These are phyloP conservation scores for Caenorhabditis zanzibari DNA, from an alignment of 2,888 invertebrate species.

Conservation along the genomic window DNA sequence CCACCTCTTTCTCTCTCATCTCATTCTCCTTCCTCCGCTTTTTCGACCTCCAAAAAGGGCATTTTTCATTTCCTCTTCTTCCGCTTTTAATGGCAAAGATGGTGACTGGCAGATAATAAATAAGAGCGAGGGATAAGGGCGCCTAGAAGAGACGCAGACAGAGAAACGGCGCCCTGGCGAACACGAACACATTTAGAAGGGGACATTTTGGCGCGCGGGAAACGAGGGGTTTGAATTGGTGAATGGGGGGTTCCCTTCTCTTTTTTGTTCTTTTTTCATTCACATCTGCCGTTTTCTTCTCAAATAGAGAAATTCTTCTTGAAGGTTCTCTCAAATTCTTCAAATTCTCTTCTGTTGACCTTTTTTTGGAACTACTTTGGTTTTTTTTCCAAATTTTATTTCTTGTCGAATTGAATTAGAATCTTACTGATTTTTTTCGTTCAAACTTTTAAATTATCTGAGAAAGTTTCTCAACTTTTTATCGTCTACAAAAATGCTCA, in stretches of 20 bases:
- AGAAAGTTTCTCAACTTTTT: no score
- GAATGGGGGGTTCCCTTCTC: neutral
- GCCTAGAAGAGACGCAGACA: constrained; percentile 12
- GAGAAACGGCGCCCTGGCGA: constrained; percentile 21
- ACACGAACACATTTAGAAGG: neutral
- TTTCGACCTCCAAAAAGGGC: constrained; percentile 20
- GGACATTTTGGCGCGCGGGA: neutral
- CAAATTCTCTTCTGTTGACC: no score
- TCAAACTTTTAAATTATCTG: no score
- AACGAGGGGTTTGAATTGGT: constrained; percentile 6
- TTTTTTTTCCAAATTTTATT: no score
- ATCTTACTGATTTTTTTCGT: no score
- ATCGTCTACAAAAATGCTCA: no score
- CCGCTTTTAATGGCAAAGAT: constrained; percentile 2
- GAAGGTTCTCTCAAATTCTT: no score
- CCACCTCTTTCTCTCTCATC: constrained; percentile 2
- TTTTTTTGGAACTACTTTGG: no score
- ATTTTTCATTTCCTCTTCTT: neutral
- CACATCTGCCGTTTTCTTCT: neutral
- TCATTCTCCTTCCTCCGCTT: neutral
- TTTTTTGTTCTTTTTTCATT: neutral
- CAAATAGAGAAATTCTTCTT: no score
- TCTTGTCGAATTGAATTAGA: no score
- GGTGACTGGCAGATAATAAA: constrained; percentile 18
- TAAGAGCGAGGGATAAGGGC: neutral